These are phyloP conservation scores for Liodrosophila aerea DNA, from an alignment of 2,888 invertebrate genomes.

Conservation along the genomic window DNA sequence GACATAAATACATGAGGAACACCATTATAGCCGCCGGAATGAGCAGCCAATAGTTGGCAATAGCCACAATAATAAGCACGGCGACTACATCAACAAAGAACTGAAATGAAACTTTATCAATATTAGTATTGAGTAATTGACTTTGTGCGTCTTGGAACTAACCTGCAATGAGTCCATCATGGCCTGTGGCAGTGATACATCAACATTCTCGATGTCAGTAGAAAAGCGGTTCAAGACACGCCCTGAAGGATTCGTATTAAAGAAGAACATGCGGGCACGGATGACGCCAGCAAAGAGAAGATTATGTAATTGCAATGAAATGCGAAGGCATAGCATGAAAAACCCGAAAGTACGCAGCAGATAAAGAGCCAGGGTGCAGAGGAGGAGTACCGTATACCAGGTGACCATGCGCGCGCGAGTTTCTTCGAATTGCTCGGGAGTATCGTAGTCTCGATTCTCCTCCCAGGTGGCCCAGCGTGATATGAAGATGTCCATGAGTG, in stretches of 20 bases:
- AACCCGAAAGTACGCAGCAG: constrained; percentile 85
- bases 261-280: constrained; percentile 88
- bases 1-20: constrained; percentile 84
- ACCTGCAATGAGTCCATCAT: constrained; percentile 85
- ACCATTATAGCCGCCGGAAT: constrained; percentile 85
- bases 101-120: constrained; percentile 45
- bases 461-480: constrained; percentile 86
- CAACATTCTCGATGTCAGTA: constrained; percentile 87
- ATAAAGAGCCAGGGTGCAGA: constrained; percentile 82
- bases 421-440: constrained; percentile 35
- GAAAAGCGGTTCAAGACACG: constrained; percentile 89
- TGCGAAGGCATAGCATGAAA: constrained; percentile 88
- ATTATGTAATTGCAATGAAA: constrained; percentile 89
- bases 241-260: constrained; percentile 87
- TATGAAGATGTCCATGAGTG: constrained; percentile 88
- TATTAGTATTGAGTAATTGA: no score
- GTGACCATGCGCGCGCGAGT: constrained; percentile 68
- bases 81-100: constrained; percentile 78
- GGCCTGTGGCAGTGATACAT: constrained; percentile 85
- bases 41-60: constrained; percentile 85
- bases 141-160: constrained; percentile 59
- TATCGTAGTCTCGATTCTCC: constrained; percentile 53
- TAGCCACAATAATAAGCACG: constrained; percentile 86
- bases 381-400: constrained; percentile 71
- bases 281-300: constrained; percentile 89